Percentiles rank a stretch among this genome's conserved stretches.
These are phyloP conservation scores for Temnothorax nylanderi DNA, from an alignment of 1,140 invertebrate genomes.

Conservation along the genomic window DNA sequence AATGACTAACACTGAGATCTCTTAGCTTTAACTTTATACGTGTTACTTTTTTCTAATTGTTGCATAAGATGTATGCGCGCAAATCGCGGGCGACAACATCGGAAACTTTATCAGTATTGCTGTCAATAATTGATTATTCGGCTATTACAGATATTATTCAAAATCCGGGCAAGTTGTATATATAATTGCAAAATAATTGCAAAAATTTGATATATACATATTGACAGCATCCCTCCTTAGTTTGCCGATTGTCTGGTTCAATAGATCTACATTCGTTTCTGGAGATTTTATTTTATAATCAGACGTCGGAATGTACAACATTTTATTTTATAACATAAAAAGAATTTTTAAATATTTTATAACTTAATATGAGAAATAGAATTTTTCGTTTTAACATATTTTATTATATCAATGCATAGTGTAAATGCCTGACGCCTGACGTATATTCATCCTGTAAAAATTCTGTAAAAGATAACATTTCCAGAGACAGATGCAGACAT, in stretches of 20 bases:
- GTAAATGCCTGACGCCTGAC: too few relatives aligned
- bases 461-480: not conserved
- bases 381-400: not conserved
- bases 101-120: not conserved
- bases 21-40: constrained; percentile 22
- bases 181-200: not conserved
- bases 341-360: not conserved
- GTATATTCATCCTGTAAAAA: not conserved
- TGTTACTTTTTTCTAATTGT: constrained; percentile 38
- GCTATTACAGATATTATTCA: not conserved
- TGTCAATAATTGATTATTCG: constrained; percentile 30
- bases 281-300: constrained; percentile 15
- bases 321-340: not conserved
- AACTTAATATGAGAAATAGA: not conserved
- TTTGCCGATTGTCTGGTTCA: not conserved
- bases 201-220: not conserved
- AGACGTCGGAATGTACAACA: not conserved
- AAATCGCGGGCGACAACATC: not conserved
- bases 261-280: constrained; percentile 1
- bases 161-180: not conserved
- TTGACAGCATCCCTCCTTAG: constrained; percentile 3
- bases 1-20: constrained; percentile 49
- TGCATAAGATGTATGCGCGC: constrained; percentile 45
- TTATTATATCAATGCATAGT: not conserved
- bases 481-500: not conserved